Conservation (phyloP, 2,797 vertebrate species). For the Lepidocolaptes lacrymiger region DNA sequence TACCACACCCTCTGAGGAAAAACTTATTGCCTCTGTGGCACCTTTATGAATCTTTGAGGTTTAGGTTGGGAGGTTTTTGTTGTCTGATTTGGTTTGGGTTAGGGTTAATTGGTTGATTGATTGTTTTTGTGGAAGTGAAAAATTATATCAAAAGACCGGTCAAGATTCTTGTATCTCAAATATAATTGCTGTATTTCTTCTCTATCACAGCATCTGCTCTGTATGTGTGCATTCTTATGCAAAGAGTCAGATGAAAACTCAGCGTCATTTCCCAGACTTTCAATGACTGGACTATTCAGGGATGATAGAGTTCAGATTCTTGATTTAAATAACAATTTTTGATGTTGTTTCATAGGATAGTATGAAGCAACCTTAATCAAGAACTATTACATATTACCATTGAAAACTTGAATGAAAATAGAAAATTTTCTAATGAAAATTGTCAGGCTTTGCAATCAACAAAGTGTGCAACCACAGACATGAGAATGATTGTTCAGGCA, state of each 20-base stretch:
- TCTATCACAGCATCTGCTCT: not conserved
- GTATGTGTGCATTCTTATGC: not conserved
- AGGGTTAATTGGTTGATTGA: not conserved
- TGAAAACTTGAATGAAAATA: not conserved
- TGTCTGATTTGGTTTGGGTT: not conserved
- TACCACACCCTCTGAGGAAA: not conserved
- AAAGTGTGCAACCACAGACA: not conserved
- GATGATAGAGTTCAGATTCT: not conserved
- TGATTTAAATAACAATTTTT: not conserved
- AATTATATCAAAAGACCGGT: not conserved
- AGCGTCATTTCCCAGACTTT: not conserved
- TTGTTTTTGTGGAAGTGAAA: not conserved
- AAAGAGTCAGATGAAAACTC: not conserved
- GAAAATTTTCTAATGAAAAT: not conserved
- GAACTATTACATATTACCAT: not conserved
- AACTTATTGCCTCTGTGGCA: accelerated
- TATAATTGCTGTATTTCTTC: not conserved
- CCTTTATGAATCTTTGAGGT: not conserved
- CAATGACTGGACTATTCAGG: not conserved
- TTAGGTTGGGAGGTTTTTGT: accelerated
- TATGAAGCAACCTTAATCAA: not conserved
- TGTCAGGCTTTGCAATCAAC: not conserved
- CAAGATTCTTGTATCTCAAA: not conserved
- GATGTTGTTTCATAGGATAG: not conserved
- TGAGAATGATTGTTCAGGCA: not conserved